Evolutionary conservation across 2,113 vertebrate species (phyloP), one percentile per base, ranked within the genome.

Genomic region (Macroglossus sobrinus): DNA sequence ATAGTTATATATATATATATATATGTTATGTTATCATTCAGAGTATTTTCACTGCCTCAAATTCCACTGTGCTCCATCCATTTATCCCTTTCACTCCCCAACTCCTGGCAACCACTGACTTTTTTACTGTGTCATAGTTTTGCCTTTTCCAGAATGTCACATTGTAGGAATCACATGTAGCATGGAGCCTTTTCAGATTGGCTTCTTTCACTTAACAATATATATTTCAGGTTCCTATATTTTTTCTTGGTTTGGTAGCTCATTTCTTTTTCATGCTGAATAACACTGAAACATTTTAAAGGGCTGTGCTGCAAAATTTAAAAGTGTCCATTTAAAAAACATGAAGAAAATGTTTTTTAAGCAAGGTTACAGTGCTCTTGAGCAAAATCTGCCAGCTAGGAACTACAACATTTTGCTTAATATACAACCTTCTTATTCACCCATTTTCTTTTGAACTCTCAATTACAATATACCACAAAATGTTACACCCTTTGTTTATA

Each of bases 311-410:
- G 38, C 53, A 7, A 79, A 64, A 57, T 68, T 68, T 80, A 5
- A 92, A 92, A 63, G 35, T 28, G 5, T 85, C 5, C 13, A 43
- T 82, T 75, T 33, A 28, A 89, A 68, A 89, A 45, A n/a, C 53
- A 45, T 30, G 19, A 93, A 96, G 22, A 15, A 11, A 26, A 47
- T 64, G 22, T 89, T 88, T 89, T 75, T 72, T 16, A 79, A 86
- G 24, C 81, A 97, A 95, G 91, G n/a, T 97, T 91, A 33, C 3
- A 69, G 33, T 82, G 66, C n/a, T 68, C 78, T 93, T 97, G 79
- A 85, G 59, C 3, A 93, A 91, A 86, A 93, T 66, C 28, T 89
- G 24, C 40, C 66, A 71, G 35, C 7, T 45, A 93, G 76, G 33
- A 63, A 81, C 1, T 35, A 53, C 8, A 33, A 45, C 11, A 30